Conservation (phyloP, 2,113 vertebrate species). For the Ammodytes marinus region DNA sequence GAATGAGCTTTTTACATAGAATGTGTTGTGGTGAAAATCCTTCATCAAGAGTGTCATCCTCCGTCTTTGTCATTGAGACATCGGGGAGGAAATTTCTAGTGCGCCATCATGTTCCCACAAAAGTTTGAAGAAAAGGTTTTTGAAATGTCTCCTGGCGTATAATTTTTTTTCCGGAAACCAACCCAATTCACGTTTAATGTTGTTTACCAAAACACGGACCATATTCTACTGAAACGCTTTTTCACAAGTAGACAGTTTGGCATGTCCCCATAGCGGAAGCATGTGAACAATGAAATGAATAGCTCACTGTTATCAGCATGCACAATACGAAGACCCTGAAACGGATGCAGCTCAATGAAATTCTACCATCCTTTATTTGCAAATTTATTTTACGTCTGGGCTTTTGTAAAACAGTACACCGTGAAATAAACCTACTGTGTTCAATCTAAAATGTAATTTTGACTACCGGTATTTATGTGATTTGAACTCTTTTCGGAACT, state of each 20-base stretch:
- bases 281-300: neutral
- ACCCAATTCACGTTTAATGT: neutral
- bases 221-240: neutral
- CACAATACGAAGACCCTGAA: conserved; percentile 4
- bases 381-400: neutral
- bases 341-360: neutral
- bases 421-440: neutral
- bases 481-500: neutral
- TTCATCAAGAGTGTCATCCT: neutral
- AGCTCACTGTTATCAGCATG: neutral
- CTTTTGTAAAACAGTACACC: neutral
- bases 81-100: neutral
- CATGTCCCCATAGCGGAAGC: neutral
- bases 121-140: no score
- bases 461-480: neutral
- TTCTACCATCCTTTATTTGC: neutral
- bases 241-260: neutral
- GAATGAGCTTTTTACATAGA: neutral
- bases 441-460: neutral
- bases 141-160: neutral
- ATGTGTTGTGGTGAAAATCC: neutral
- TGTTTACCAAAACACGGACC: neutral
- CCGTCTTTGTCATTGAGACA: neutral
- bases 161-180: neutral
- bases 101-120: neutral